A percentile compares a stretch with the other conserved stretches of the same genome.
These are phyloP conservation scores for Poeciliopsis turneri DNA, from an alignment of 2,797 vertebrate genomes.

Conservation along the genomic window DNA sequence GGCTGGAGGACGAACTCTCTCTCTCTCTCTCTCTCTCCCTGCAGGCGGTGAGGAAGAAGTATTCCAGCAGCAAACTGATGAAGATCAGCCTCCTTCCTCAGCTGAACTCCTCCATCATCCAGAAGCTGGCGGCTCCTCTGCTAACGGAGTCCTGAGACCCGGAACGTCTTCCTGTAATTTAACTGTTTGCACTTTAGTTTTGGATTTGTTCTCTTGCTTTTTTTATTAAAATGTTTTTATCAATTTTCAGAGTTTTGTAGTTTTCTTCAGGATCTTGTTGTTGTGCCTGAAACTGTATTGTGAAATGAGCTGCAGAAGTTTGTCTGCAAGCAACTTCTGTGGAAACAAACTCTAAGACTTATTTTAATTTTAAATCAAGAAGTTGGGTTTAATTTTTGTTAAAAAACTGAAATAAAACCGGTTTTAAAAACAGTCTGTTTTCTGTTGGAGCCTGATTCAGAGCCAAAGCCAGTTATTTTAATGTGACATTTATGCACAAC, in stretches of 20 bases:
- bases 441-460: neutral
- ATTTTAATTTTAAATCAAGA: neutral
- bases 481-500: too few species aligned
- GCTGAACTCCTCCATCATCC: conserved; percentile 77
- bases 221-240: neutral
- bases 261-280: neutral
- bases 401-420: neutral
- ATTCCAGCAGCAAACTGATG: conserved; percentile 87
- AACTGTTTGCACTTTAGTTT: conserved; percentile 70
- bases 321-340: neutral
- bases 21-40: neutral
- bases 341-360: neutral
- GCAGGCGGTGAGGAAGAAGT: conserved; percentile 92
- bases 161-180: neutral
- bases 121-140: conserved; percentile 80
- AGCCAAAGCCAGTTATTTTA: too few species aligned
- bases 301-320: neutral
- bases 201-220: neutral
- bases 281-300: neutral
- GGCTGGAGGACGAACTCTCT: too few species aligned
- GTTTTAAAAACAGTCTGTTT: neutral
- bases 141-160: conserved; percentile 39
- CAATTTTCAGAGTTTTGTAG: neutral
- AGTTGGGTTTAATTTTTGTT: neutral
- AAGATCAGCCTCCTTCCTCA: conserved; percentile 87